Base-by-base conservation (phyloP, 1,140 invertebrate genomes). In the Drosophila lini region DNA sequence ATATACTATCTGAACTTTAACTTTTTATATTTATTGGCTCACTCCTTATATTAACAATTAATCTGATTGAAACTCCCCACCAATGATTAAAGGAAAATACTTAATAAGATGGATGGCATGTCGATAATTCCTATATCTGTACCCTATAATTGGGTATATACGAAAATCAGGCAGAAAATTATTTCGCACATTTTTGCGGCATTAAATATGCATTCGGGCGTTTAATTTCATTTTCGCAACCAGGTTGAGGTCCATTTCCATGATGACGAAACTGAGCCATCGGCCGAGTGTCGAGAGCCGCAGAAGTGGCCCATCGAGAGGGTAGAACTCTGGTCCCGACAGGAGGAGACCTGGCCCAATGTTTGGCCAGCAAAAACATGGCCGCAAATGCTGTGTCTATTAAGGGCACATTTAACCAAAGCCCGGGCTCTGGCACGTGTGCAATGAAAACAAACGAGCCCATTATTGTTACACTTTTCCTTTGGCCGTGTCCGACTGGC, bases 371-470 rank as follows among this genome's bases (percentile, higher is more conserved):
- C 68, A 79, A 64, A 78, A 82, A 75, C 80, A 82, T 44, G 70
- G 63, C 63, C 80, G 38, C 57, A 81, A 85, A 81, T 78, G 81
- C 64, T 65, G 74, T 55, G 78, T 76, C 82, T 85, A 85, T 85
- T 86, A 86, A 78, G 77, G 63, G 68, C 55, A 58, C 67, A 84
- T 84, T 84, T 84, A 77, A 78, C 68, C 53, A 78, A 67, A 68
- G 64, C 40, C 57, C 28, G 41, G 60, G 63, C 58, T 60, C 44
- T 38, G 53, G 78, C 69, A 81, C 82, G 74, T 84, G 78, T 81
- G 61, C 78, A 69, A 73, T 78, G 69, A 78, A 85, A 85, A 81
- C 78, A 85, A 85, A 85, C 78, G 81, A 81, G 68, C 74, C 65
- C 81, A 86, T 86, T 85, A 85, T 85, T 86, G 80, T 68, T 74